These are phyloP conservation scores for Uromys caudimaculatus DNA, from an alignment of 2,797 vertebrate species.

Conservation along the genomic window DNA sequence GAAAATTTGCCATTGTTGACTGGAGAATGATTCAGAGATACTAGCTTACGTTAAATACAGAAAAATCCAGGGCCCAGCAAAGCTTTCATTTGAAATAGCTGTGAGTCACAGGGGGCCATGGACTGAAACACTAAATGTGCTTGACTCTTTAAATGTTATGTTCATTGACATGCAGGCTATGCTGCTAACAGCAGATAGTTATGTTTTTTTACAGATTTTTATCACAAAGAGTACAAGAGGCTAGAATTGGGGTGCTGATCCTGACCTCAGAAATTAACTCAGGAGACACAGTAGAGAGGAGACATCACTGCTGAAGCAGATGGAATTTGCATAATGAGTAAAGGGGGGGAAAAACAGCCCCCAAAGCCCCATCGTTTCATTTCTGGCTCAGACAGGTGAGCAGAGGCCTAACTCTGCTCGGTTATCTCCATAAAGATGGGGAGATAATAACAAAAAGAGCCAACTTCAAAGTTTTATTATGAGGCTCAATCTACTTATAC, in stretches of 20 bases:
- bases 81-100: conserved; percentile 36
- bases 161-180: not conserved
- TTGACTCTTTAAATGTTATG: not conserved
- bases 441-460: not conserved
- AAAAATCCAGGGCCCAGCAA: conserved; percentile 2
- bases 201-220: not conserved
- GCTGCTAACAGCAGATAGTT: not conserved
- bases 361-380: not conserved
- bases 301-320: not conserved
- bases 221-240: not conserved
- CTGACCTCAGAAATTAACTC: not conserved
- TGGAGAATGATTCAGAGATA: not conserved
- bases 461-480: not conserved
- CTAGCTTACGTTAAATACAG: not conserved
- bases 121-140: not conserved
- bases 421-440: not conserved
- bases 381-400: not conserved
- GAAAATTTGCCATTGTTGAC: conserved; percentile 35
- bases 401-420: not conserved
- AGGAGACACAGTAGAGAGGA: not conserved
- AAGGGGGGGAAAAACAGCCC: not conserved
- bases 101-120: not conserved
- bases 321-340: not conserved
- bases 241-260: no score
- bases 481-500: not conserved